These are phyloP conservation scores for Zelleria hepariella DNA, from an alignment of 2,888 invertebrate genomes.

Conservation along the genomic window DNA sequence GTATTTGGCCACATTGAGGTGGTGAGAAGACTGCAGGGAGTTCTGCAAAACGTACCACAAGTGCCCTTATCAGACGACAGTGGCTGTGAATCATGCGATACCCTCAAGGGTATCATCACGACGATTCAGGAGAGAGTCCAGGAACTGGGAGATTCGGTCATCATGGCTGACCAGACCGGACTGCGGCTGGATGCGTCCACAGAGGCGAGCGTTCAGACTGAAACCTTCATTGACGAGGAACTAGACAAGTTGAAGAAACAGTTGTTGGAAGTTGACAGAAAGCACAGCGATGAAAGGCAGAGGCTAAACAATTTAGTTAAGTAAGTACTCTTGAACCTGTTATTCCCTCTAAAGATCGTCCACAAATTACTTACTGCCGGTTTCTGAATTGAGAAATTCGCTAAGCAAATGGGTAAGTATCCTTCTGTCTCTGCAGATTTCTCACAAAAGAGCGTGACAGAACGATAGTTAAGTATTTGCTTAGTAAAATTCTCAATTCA, in stretches of 20 bases:
- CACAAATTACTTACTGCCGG: too few relatives aligned
- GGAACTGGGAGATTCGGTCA: conserved; percentile 8
- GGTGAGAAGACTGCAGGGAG: conserved; percentile 12
- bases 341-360: too few relatives aligned
- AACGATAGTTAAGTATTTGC: too few relatives aligned
- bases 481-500: too few relatives aligned
- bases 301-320: conserved; percentile 35
- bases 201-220: conserved; percentile 8
- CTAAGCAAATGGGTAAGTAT: too few relatives aligned
- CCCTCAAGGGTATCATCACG: conserved; percentile 9
- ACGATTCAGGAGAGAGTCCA: conserved; percentile 12
- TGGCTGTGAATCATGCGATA: conserved; percentile 11
- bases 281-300: conserved; percentile 44
- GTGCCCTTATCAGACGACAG: background rate
- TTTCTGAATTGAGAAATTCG: too few relatives aligned
- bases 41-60: conserved; percentile 3
- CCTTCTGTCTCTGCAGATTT: too few relatives aligned
- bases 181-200: background rate
- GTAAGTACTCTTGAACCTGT: conserved; percentile 38
- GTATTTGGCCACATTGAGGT: conserved; percentile 19
- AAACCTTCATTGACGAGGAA: conserved; percentile 8
- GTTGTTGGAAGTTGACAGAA: conserved; percentile 23
- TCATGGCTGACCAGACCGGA: conserved; percentile 4
- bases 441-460: too few relatives aligned
- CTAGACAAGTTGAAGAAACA: conserved; percentile 13